Evolutionary conservation across 2,797 vertebrate genomes (phyloP).

Genomic region (Peromyscus melanophrys): DNA sequence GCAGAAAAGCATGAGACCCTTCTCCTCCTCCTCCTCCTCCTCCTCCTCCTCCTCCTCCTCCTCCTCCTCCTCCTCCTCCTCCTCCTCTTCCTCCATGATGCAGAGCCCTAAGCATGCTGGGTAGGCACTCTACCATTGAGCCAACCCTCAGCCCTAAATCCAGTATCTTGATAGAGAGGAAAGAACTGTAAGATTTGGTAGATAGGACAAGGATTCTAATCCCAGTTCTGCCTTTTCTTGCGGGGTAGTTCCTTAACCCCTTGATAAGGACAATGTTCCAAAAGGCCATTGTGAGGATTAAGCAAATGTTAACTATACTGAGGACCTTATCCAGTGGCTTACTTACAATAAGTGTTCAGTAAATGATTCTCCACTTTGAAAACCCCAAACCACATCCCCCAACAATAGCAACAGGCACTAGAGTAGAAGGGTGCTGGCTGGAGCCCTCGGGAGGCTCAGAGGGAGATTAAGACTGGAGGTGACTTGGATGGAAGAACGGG

Average conservation of each 20-base stretch:
- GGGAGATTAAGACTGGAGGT: too few relatives aligned
- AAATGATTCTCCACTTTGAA: not conserved
- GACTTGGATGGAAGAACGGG: not conserved
- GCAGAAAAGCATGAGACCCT: not conserved
- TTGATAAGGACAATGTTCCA: constrained; percentile 1
- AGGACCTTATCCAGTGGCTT: not conserved
- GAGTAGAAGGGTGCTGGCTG: not conserved
- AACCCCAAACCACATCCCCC: not conserved
- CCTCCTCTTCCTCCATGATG: not conserved
- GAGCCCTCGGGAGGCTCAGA: not conserved
- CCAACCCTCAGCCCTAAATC: not conserved
- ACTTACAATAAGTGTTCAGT: not conserved
- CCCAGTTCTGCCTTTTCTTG: not conserved
- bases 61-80: not conserved
- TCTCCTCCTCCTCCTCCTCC: too few relatives aligned
- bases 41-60: not conserved
- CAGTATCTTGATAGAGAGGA: not conserved
- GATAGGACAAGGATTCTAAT: not conserved
- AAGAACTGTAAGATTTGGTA: constrained; percentile 27
- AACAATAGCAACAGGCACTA: not conserved
- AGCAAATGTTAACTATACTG: not conserved
- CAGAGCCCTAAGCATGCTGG: not conserved
- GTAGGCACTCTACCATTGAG: not conserved
- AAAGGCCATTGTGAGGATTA: constrained; percentile 16
- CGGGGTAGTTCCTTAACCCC: not conserved